Evolutionary conservation across 2,888 invertebrate genomes (phyloP).

Genomic region (Mimumesa dahlbomi): DNA sequence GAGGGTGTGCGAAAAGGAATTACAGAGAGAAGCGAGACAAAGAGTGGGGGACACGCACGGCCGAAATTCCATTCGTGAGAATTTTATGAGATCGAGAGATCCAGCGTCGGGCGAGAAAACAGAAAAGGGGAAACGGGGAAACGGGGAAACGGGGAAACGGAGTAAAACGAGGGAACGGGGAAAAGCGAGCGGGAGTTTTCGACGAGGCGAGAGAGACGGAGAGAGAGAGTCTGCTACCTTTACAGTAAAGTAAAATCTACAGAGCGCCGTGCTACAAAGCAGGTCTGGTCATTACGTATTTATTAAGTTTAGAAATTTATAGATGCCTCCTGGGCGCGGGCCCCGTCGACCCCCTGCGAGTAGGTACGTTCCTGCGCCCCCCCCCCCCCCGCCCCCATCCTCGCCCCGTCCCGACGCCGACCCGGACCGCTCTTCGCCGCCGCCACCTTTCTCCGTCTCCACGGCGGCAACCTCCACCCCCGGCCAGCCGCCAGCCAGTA

Average conservation of each 20-base stretch:
- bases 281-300: conserved; percentile 79
- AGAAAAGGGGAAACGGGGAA: conserved; percentile 14
- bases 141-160: conserved; percentile 9
- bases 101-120: conserved; percentile 25
- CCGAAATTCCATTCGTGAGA: conserved; percentile 59
- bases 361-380: conserved; percentile 54
- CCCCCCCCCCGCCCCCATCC: conserved; percentile 44
- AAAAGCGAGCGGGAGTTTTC: too few relatives aligned
- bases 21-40: neutral
- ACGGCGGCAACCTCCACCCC: conserved; percentile 62
- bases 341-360: conserved; percentile 62
- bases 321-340: conserved; percentile 78
- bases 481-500: conserved; percentile 79
- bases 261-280: conserved; percentile 77
- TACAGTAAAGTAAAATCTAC: conserved; percentile 69
- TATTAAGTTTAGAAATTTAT: conserved; percentile 81
- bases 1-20: neutral
- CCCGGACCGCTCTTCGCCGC: conserved; percentile 27
- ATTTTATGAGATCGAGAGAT: conserved; percentile 60
- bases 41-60: conserved; percentile 20
- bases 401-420: conserved; percentile 31
- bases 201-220: conserved; percentile 12
- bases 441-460: conserved; percentile 47
- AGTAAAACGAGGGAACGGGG: conserved; percentile 9
- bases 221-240: conserved; percentile 59